A percentile compares a stretch with the other conserved stretches of the same genome.
phyloP scores from a whole-genome alignment of 1,140 invertebrate genomes.

The Platyura marginata region DNA sequence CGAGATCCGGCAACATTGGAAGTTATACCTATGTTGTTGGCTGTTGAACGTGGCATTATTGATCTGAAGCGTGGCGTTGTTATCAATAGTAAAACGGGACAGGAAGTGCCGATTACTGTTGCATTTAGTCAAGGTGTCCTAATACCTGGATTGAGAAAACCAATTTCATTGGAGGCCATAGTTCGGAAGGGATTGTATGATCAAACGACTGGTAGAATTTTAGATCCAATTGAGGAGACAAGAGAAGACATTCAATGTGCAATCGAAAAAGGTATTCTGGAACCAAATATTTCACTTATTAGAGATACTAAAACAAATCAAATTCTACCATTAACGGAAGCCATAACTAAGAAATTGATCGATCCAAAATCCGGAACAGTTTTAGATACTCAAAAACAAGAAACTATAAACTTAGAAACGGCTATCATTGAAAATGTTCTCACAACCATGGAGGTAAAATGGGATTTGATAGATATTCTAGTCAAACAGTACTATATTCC shows the following conservation, averaged over 20 bases:
- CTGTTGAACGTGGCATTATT: slow-evolving; percentile 55
- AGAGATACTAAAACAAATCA: slow-evolving; percentile 51
- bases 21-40: slow-evolving; percentile 48
- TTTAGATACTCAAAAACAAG: slow-evolving; percentile 44
- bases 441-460: slow-evolving; percentile 44
- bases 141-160: slow-evolving; percentile 39
- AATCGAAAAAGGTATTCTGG: slow-evolving; percentile 57
- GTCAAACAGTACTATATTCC: slow-evolving; percentile 61
- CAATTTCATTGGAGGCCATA: slow-evolving; percentile 57
- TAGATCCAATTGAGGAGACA: slow-evolving; percentile 49
- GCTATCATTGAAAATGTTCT: slow-evolving; percentile 50
- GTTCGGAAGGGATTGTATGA: slow-evolving; percentile 54
- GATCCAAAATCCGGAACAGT: slow-evolving; percentile 44
- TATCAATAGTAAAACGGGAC: slow-evolving; percentile 43
- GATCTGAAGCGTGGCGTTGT: slow-evolving; percentile 53
- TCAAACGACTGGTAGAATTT: slow-evolving; percentile 45
- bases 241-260: slow-evolving; percentile 52
- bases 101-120: slow-evolving; percentile 43
- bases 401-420: slow-evolving; percentile 43
- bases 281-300: slow-evolving; percentile 65
- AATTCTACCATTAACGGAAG: slow-evolving; percentile 47
- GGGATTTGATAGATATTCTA: slow-evolving; percentile 54
- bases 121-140: slow-evolving; percentile 54
- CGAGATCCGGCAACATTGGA: slow-evolving; percentile 50
- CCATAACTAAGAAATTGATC: slow-evolving; percentile 45